Evolutionary conservation across 2,888 invertebrate genomes (phyloP).

Genomic region (Junonia oenone): DNA sequence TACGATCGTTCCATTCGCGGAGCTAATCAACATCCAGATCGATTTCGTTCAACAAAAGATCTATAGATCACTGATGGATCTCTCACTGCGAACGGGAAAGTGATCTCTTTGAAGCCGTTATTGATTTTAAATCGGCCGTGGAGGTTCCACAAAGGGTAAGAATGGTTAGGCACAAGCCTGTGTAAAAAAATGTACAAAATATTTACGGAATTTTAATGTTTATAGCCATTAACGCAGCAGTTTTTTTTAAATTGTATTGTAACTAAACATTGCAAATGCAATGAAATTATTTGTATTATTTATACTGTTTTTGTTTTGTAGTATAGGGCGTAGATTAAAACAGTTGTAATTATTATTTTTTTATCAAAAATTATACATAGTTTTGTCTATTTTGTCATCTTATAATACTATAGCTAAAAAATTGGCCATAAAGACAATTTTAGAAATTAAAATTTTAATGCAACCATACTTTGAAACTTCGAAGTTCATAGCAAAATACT

Average conservation of each 20-base stretch:
- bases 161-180: conserved; percentile 34
- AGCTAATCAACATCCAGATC: conserved; percentile 63
- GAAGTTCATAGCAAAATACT: too few relatives aligned
- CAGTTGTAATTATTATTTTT: too few relatives aligned
- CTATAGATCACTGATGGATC: conserved; percentile 68
- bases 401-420: too few relatives aligned
- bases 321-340: too few relatives aligned
- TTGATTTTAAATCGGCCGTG: conserved; percentile 72
- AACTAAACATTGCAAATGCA: not conserved
- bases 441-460: too few relatives aligned
- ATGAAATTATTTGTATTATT: not conserved
- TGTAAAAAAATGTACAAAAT: conserved; percentile 3
- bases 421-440: too few relatives aligned
- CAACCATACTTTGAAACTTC: too few relatives aligned
- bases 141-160: conserved; percentile 51
- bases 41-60: conserved; percentile 68
- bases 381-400: too few relatives aligned
- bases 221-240: not conserved
- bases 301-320: too few relatives aligned
- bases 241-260: not conserved
- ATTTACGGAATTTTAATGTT: conserved; percentile 10
- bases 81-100: conserved; percentile 69
- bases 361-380: too few relatives aligned
- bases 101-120: conserved; percentile 64
- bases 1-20: conserved; percentile 50